These are phyloP conservation scores for Sternotherus odoratus DNA, from an alignment of 2,797 vertebrate genomes.

Conservation along the genomic window DNA sequence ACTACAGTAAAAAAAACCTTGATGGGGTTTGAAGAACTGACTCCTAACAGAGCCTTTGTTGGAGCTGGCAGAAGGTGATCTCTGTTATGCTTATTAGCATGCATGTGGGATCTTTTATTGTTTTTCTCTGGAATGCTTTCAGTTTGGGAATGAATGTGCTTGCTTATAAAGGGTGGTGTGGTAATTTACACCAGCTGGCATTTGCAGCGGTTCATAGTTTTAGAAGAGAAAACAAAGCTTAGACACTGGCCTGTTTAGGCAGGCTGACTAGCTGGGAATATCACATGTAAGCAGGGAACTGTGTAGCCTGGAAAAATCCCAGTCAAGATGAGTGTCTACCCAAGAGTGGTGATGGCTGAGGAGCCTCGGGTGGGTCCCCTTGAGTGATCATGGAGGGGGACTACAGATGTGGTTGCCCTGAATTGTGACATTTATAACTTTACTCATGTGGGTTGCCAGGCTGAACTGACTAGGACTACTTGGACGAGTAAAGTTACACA, in stretches of 20 bases:
- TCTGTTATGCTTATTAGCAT: background rate
- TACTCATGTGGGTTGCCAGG: background rate
- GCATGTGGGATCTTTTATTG: background rate
- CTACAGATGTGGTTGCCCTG: background rate
- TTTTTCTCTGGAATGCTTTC: background rate
- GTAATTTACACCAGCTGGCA: background rate
- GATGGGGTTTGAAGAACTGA: background rate
- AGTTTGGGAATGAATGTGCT: background rate
- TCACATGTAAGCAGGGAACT: background rate
- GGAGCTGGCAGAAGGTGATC: background rate
- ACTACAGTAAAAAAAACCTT: background rate
- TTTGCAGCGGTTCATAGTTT: background rate
- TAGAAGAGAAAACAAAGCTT: background rate
- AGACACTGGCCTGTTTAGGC: background rate
- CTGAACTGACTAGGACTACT: background rate
- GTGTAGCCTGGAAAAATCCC: background rate
- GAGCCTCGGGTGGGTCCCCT: background rate
- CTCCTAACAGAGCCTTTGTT: background rate
- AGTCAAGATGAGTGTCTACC: background rate
- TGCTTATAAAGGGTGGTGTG: background rate
- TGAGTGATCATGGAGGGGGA: background rate
- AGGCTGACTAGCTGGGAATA: background rate
- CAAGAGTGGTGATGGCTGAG: background rate
- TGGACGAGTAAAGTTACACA: rapidly evolving
- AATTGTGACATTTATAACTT: background rate